Percentiles rank a stretch among this genome's conserved stretches.
phyloP scores from a whole-genome alignment of 2,113 vertebrate species.

The Otus sunia region DNA sequence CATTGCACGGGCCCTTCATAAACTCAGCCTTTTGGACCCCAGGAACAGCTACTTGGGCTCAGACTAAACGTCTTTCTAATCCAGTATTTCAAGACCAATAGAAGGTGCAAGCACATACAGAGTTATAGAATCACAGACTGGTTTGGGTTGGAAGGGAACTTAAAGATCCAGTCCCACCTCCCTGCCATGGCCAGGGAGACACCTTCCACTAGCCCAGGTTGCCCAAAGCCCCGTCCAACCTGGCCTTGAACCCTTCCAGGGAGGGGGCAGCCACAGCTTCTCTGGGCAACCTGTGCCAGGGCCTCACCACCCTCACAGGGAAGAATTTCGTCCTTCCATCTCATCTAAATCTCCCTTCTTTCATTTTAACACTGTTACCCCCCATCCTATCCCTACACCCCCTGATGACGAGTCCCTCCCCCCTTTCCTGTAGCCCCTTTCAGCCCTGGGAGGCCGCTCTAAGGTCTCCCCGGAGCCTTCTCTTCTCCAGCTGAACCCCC shows the following conservation, averaged over 20 bases:
- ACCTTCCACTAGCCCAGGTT: background rate
- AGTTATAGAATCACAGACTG: background rate
- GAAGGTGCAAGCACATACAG: background rate
- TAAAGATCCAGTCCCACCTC: fast-evolving
- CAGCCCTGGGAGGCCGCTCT: background rate
- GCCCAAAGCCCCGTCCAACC: background rate
- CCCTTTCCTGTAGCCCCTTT: background rate
- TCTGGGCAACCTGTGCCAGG: background rate
- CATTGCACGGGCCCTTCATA: fast-evolving
- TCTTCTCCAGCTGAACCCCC: background rate
- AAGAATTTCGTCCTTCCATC: fast-evolving
- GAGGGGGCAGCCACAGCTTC: background rate
- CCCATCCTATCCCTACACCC: fast-evolving
- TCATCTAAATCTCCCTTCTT: no score
- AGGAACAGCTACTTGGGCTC: background rate
- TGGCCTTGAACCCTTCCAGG: background rate
- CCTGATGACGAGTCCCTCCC: background rate
- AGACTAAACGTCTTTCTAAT: background rate
- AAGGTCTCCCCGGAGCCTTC: background rate
- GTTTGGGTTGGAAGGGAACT: background rate
- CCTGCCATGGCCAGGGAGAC: background rate
- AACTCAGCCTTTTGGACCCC: background rate
- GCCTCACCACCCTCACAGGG: no score
- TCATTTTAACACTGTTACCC: fast-evolving
- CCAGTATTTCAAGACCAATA: background rate